Evolutionary conservation across 2,888 invertebrate genomes (phyloP), one percentile per base, ranked within the genome.

Genomic region (Apodemia zela): DNA sequence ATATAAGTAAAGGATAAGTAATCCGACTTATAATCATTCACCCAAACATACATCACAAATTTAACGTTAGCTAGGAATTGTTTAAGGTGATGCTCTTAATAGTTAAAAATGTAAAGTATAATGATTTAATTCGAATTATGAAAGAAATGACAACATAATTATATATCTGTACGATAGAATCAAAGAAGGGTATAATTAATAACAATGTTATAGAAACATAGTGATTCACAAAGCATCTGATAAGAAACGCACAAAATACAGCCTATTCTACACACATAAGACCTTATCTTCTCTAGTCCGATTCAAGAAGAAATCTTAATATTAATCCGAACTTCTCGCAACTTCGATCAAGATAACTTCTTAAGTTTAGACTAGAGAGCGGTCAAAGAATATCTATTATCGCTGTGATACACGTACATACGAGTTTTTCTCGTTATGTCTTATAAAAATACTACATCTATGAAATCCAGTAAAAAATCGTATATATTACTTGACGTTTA

Each of bases 361-460:
- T 81, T 77, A 74, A 80, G 75, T 75, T 74, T 75, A 60, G 73
- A 79, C 79, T 68, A 76, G 75, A 81, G 76, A 76, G 69, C 72
- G 81, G 82, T 74, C 83, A 78, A 82, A 71, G 79, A 81, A 80
- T 84, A 87, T 66, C 85, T 89, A 89, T 90, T 92, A 92, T 92
- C 91, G 92, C 92, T 90, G 82, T 87, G 85, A 91, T 92, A 92
- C 92, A 92, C 91, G 87, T 84, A 70, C 45, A 57, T 18, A 80
- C 79, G 86, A 87, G 86, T 73, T 73, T 75, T 69, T 68, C 86
- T 81, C 87, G 81, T 65, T 73, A 80, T 74, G 69, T 81, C 85
- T 89, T 89, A 89, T 75, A 89, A 89, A 89, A 89, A 89, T 85
- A 88, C 89, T 90, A 90, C 81, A 82, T 73, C 89, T 89, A 89